A percentile compares a stretch with the other conserved stretches of the same genome.
These are phyloP conservation scores for Cygnus olor DNA, from an alignment of 2,797 vertebrate species.

Conservation along the genomic window DNA sequence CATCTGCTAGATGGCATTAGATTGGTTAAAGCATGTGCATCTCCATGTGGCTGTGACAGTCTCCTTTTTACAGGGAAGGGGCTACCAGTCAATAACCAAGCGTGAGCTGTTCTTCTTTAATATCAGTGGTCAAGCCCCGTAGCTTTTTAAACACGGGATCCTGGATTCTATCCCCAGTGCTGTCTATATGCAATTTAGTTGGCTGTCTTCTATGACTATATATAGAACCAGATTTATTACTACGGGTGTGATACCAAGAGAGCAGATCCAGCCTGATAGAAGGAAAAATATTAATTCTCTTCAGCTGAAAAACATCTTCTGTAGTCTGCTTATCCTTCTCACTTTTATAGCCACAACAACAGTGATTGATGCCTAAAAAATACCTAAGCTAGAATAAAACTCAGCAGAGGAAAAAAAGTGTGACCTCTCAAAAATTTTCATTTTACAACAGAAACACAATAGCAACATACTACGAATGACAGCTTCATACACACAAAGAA, in stretches of 20 bases:
- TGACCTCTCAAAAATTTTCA: background rate
- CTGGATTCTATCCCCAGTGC: background rate
- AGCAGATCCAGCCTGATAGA: conserved; percentile 21
- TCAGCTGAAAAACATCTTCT: conserved; percentile 1
- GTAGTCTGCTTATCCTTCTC: background rate
- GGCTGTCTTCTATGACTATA: background rate
- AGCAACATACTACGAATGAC: background rate
- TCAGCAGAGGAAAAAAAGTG: background rate
- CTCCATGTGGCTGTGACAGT: background rate
- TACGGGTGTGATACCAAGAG: background rate
- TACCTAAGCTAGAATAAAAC: conserved; percentile 15
- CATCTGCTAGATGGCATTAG: conserved; percentile 1
- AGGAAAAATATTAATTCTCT: conserved; percentile 26
- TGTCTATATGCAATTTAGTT: background rate
- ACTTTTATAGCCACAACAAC: background rate
- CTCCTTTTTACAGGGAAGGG: background rate
- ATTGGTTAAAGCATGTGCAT: background rate
- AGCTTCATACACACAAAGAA: background rate
- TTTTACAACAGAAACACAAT: conserved; percentile 6
- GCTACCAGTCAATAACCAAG: background rate
- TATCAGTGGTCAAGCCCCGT: background rate
- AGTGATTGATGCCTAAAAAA: conserved; percentile 10
- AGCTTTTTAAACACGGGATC: background rate
- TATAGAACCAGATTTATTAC: conserved; percentile 49
- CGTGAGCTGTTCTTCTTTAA: background rate